Evolutionary conservation across 2,888 invertebrate genomes (phyloP), one percentile per base, ranked within the genome.

Genomic region (Synergus laeviventris): DNA sequence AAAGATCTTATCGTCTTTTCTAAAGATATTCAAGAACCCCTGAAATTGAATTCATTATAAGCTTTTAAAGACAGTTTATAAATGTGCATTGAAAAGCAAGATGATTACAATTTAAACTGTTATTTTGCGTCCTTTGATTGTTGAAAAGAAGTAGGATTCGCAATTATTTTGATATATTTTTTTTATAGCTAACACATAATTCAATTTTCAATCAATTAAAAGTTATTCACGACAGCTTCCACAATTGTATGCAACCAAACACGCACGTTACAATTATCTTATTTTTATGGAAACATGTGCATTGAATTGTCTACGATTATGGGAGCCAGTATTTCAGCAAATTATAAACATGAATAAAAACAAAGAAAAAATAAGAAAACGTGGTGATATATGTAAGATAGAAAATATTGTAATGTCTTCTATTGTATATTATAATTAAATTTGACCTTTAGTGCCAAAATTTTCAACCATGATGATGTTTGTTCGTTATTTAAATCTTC

Each of bases 331-430:
- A n/a, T n/a, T 49, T 49, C 7, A 1, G 16, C 7, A 49, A 49
- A 2, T n/a, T 31, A 31, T 9, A 49, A 18, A n/a, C 49, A n/a
- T n/a, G n/a, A 49, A 49, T 49, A 49, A 9, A 2, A 49, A 9
- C 8, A n/a, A 49, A 49, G n/a, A 18, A 49, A 18, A 77, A 45
- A 73, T 77, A 76, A 76, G 78, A 78, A 84, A 82, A 76, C 76
- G 73, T 76, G 76, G 78, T 75, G 75, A 80, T 78, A 78, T 62
- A 78, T 74, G 74, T 81, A 74, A 76, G 78, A 77, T 77, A 76
- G 78, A 78, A 77, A 54, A 80, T 80, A 81, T 60, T 76, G 73
- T 81, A 77, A 73, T 78, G 49, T 76, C 49, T 49, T 9, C n/a
- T n/a, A 8, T 49, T 49, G 49, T 49, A 1, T n/a, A 49, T n/a